These are phyloP conservation scores for Phalacrocorax aristotelis DNA, from an alignment of 2,113 vertebrate species.

Conservation along the genomic window DNA sequence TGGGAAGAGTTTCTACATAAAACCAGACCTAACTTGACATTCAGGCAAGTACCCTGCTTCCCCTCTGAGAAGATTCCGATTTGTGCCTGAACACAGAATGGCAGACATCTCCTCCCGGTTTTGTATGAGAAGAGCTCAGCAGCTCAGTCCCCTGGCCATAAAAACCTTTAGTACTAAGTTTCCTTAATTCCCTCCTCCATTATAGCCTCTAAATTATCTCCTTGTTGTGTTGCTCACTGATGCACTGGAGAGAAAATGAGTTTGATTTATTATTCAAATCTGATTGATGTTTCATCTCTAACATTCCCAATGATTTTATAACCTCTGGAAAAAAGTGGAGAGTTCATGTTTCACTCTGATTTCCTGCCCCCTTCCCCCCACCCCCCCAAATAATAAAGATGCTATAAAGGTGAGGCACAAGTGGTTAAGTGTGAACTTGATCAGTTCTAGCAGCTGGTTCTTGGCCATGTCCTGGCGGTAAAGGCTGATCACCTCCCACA, in stretches of 20 bases:
- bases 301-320: background rate
- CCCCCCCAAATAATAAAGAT: conserved; percentile 33
- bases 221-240: background rate
- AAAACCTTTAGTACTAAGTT: background rate
- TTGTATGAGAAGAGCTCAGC: background rate
- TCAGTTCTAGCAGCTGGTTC: conserved; percentile 57
- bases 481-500: conserved; percentile 37
- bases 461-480: conserved; percentile 59
- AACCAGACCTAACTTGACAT: background rate
- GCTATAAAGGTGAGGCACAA: conserved; percentile 63
- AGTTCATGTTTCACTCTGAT: background rate
- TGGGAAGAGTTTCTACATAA: background rate
- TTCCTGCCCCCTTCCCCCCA: background rate
- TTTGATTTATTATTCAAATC: background rate
- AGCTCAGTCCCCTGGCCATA: background rate
- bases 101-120: background rate
- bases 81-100: background rate
- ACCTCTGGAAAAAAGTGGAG: background rate
- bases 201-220: background rate
- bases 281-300: background rate
- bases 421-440: conserved; percentile 60
- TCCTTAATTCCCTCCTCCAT: background rate
- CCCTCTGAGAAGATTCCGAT: conserved; percentile 1
- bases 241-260: background rate
- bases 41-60: conserved; percentile 13